A percentile compares a stretch with the other conserved stretches of the same genome.
These are phyloP conservation scores for Apus apus DNA, from an alignment of 2,113 vertebrate species.

Conservation along the genomic window DNA sequence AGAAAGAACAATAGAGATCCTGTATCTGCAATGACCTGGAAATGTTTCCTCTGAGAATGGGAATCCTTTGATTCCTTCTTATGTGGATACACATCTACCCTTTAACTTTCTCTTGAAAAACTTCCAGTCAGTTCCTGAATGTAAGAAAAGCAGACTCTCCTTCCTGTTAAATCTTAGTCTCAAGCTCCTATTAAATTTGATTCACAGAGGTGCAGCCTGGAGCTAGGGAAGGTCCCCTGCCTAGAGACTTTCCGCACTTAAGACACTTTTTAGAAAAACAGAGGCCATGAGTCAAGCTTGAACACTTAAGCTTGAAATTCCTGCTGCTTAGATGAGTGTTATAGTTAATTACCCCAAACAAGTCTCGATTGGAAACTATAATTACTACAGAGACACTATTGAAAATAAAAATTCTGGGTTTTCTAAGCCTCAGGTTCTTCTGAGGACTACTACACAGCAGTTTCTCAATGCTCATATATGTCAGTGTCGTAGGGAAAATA, in stretches of 20 bases:
- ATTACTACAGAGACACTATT: background rate
- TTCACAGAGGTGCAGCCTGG: background rate
- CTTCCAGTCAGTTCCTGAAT: background rate
- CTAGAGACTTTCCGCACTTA: background rate
- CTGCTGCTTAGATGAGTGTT: background rate
- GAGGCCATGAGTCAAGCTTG: background rate
- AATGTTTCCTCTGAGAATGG: background rate
- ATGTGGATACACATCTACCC: background rate
- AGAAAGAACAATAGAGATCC: background rate
- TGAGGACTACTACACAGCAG: background rate
- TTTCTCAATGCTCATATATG: background rate
- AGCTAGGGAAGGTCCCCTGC: background rate
- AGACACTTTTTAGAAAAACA: background rate
- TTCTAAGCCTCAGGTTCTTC: background rate
- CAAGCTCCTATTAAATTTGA: background rate
- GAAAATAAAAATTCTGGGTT: background rate
- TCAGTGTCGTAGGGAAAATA: no score
- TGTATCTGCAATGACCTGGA: background rate
- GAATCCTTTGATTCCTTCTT: background rate
- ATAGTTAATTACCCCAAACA: background rate
- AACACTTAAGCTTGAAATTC: background rate
- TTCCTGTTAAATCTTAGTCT: background rate
- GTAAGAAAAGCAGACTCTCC: background rate
- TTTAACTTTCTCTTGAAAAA: background rate
- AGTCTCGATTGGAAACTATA: background rate